phyloP scores from a whole-genome alignment of 2,888 invertebrate genomes.

The Pogonocherus hispidulus region DNA sequence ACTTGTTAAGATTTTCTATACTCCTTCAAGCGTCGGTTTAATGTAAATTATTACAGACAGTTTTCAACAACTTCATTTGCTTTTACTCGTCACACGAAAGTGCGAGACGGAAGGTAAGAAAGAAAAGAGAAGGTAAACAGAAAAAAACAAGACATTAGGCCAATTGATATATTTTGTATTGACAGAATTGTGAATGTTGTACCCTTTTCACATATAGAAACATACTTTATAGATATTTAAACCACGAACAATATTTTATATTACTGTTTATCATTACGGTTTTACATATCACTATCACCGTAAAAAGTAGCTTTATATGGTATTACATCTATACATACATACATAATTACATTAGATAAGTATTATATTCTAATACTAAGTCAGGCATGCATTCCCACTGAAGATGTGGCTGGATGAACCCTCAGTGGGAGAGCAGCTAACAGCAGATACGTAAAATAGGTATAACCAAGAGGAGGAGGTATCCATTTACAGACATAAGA shows the following conservation, averaged over 20 bases:
- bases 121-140: too few relatives aligned
- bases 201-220: slow-evolving; percentile 68
- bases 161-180: slow-evolving; percentile 70
- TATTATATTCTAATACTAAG: slow-evolving; percentile 37
- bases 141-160: slow-evolving; percentile 62
- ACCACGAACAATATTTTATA: slow-evolving; percentile 34
- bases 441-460: slow-evolving; percentile 37
- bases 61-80: too few relatives aligned
- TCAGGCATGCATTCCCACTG: slow-evolving; percentile 72
- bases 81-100: too few relatives aligned
- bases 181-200: slow-evolving; percentile 69
- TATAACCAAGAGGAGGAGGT: background rate
- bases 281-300: slow-evolving; percentile 41
- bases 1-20: too few relatives aligned
- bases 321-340: slow-evolving; percentile 65
- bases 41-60: too few relatives aligned
- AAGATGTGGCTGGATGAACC: slow-evolving; percentile 83
- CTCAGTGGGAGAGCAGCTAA: slow-evolving; percentile 76
- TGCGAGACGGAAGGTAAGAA: too few relatives aligned
- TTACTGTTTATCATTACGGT: slow-evolving; percentile 20
- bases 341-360: slow-evolving; percentile 62
- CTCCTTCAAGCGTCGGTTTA: too few relatives aligned
- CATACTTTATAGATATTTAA: slow-evolving; percentile 52
- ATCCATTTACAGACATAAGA: background rate
- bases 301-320: slow-evolving; percentile 45